Evolutionary conservation across 2,113 vertebrate species (phyloP), one percentile per base, ranked within the genome.

Genomic region (Phalacrocorax carbo): DNA sequence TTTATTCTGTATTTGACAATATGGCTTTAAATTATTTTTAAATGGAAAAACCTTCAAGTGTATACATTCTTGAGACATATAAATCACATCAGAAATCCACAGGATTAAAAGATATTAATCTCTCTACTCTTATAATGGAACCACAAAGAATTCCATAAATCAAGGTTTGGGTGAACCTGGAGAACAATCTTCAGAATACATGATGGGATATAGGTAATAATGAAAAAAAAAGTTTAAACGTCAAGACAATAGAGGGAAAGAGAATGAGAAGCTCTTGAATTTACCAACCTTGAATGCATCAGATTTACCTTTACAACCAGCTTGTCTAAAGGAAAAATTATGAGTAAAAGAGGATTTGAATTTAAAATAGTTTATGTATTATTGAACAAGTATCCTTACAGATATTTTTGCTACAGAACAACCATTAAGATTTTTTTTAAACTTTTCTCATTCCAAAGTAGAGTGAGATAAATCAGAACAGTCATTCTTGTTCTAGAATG

Each of bases 121-220:
- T 96, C 68, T 96, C 95, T 95, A 49, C 29, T 46, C 7, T 46
- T 86, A 52, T 76, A 96, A 96, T 81, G 20, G 29, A 96, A 82
- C 61, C 73, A 93, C 71, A 95, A 91, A 93, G 40, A 77, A 94
- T 88, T 93, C 51, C n/a, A 90, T 81, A 90, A 94, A 92, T 96
- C 80, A 96, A 93, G 65, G 52, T 69, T 61, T 95, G 54, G 91
- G 38, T 95, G 73, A 96, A 95, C 48, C 48, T 42, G n/a, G 72
- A 92, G 76, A 86, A 93, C 29, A 94, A 54, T 82, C 70, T 84
- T 96, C 32, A 51, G 73, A 90, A 46, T 70, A 51, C 40, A 7
- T 52, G 10, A 48, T 71, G 48, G 32, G 22, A 87, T 65, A 82
- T 70, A 66, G n/a, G 71, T 76, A 94, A 64, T 46, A 65, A 73